These are phyloP conservation scores for Ectemnius continuus DNA, from an alignment of 2,888 invertebrate genomes.

Conservation along the genomic window DNA sequence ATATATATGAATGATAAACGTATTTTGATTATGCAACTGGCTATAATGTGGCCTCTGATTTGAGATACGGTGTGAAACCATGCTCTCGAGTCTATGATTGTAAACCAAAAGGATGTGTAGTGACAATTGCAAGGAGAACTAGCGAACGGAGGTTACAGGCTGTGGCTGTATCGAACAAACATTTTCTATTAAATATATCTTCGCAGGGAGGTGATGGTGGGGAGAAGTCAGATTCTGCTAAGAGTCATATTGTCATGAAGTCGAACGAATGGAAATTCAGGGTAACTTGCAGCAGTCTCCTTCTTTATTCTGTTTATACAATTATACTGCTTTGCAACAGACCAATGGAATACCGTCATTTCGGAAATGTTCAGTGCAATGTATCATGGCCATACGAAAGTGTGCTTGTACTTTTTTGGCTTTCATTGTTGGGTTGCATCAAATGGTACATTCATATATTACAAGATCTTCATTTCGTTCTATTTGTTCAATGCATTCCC, in stretches of 20 bases:
- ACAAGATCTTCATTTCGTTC: slow-evolving; percentile 23
- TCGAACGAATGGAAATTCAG: slow-evolving; percentile 85
- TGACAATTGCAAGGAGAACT: neutral
- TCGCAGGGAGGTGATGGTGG: slow-evolving; percentile 79
- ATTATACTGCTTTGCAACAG: slow-evolving; percentile 64
- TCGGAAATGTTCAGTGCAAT: slow-evolving; percentile 49
- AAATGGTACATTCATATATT: slow-evolving; percentile 36
- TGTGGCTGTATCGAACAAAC: slow-evolving; percentile 22
- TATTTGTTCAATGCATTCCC: neutral
- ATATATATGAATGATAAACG: neutral
- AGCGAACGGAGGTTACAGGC: slow-evolving; percentile 17
- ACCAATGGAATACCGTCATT: slow-evolving; percentile 56
- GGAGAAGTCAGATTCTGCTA: slow-evolving; percentile 79
- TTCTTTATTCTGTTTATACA: slow-evolving; percentile 60
- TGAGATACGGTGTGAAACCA: neutral
- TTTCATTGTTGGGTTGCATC: slow-evolving; percentile 54
- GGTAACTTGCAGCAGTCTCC: slow-evolving; percentile 79
- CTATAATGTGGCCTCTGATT: neutral
- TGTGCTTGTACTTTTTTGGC: slow-evolving; percentile 53
- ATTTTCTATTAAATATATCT: slow-evolving; percentile 68
- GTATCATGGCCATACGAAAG: slow-evolving; percentile 51
- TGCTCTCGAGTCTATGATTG: too few relatives aligned
- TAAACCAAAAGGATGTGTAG: too few relatives aligned
- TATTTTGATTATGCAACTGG: neutral
- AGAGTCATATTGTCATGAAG: slow-evolving; percentile 80